Conservation (phyloP, 2,113 vertebrate species). For the Melanotaenia duboulayi region DNA sequence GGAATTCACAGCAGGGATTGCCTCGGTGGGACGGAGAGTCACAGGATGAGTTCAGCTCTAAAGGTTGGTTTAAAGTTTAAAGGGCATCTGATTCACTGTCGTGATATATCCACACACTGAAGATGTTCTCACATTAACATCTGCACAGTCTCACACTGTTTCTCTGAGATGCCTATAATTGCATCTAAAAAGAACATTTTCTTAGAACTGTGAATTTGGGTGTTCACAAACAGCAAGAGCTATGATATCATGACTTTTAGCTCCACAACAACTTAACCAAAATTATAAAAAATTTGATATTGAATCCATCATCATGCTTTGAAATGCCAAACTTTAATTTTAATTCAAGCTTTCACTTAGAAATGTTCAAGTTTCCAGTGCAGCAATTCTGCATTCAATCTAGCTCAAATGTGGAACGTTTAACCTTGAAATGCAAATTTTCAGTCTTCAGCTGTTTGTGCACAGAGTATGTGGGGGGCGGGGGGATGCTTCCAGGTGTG, state of each 20-base stretch:
- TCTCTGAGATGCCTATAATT: slow-evolving; percentile 33
- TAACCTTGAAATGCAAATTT: neutral
- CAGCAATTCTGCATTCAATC: neutral
- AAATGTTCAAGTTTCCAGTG: neutral
- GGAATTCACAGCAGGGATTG: slow-evolving; percentile 34
- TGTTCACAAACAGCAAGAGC: too few species aligned
- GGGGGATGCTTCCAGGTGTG: neutral
- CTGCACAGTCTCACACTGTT: slow-evolving; percentile 22
- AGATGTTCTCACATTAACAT: slow-evolving; percentile 27
- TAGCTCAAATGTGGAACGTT: neutral
- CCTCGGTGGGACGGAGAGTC: slow-evolving; percentile 20
- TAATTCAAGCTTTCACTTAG: neutral
- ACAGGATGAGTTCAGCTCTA: slow-evolving; percentile 20
- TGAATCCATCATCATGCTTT: neutral
- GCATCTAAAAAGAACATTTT: slow-evolving; percentile 27
- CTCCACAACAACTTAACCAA: neutral
- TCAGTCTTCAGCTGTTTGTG: neutral
- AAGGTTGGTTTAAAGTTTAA: slow-evolving; percentile 45
- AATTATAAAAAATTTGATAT: neutral
- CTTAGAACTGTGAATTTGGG: neutral
- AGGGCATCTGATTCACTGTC: slow-evolving; percentile 24
- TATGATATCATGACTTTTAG: neutral
- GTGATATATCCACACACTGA: slow-evolving; percentile 35
- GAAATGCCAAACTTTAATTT: neutral
- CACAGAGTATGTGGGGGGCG: too few species aligned